Base-by-base conservation (phyloP, 2,113 vertebrate genomes). In the Platichthys flesus region DNA sequence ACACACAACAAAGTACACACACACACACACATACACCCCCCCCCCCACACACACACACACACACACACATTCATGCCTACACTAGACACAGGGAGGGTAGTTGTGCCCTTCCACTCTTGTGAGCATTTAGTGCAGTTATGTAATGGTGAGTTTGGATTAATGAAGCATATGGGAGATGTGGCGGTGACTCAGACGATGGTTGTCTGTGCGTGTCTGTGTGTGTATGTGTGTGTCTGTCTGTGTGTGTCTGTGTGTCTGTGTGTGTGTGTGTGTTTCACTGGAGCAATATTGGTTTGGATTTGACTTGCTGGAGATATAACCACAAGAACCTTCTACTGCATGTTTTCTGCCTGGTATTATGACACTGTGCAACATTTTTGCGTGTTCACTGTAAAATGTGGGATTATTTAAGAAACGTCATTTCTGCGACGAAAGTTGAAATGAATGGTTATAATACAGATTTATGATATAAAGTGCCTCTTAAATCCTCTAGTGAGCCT, bases 41-140 rank as follows among this genome's bases (percentile, higher is more conserved):
- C 68, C 1, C 1, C 31, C 1, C 1, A 35, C 31, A 28, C 47
- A 26, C n/a, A 57, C 2, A 52, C 12, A 28, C 21, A 40, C 31
- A 70, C 18, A 54, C 51, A 51, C 15, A 64, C 62, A 62, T 31
- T 54, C 68, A 70, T 40, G 65, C 51, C 65, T 15, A 23, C 73
- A 79, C 45, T 77, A 71, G 57, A 82, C 35, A 24, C 49, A 71
- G 74, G 16, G 63, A 79, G 69, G 64, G 74, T 76, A 71, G 76
- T 58, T 79, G 81, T 84, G 67, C 74, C 70, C 71, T 93, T 92
- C 88, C 91, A 91, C 87, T 91, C 86, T 67, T 89, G 76, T 92
- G 90, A 92, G 85, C 88, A 93, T 92, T 90, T 90, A 90, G 89
- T 67, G 70, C 90, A 87, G 87, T 93, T 92, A 91, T 83, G 77